Conservation (phyloP, 2,797 vertebrate species). For the Amphiprion clarkii region DNA sequence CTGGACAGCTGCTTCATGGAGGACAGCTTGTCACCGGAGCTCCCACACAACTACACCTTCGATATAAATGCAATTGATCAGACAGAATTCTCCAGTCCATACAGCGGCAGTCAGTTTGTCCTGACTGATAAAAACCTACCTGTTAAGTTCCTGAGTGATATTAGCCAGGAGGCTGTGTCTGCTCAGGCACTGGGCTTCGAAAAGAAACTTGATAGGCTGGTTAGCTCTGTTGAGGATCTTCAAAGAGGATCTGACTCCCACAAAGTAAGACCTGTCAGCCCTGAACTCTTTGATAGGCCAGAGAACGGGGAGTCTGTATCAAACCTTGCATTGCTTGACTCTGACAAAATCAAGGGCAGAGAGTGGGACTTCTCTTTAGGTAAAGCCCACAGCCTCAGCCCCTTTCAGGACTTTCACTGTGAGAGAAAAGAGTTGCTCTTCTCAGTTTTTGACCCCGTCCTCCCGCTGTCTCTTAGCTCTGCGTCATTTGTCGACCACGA, state of each 20-base stretch:
- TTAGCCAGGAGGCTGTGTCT: conserved; percentile 90
- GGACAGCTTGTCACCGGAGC: conserved; percentile 95
- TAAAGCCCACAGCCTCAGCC: conserved; percentile 88
- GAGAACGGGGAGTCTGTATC: conserved; percentile 83
- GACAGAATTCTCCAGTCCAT: conserved; percentile 94
- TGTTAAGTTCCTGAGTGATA: conserved; percentile 95
- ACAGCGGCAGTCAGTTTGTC: conserved; percentile 95
- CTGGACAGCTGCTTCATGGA: conserved; percentile 96
- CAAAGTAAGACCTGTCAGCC: conserved; percentile 82
- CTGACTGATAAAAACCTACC: conserved; percentile 96
- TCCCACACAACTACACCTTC: conserved; percentile 94
- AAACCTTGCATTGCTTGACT: conserved; percentile 81
- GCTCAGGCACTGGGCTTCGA: conserved; percentile 65
- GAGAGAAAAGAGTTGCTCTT: conserved; percentile 86
- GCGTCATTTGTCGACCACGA: conserved; percentile 90
- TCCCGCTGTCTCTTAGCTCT: conserved; percentile 87
- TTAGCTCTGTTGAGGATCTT: conserved; percentile 65
- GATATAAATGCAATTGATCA: conserved; percentile 96
- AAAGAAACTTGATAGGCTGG: conserved; percentile 60
- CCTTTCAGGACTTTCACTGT: conserved; percentile 94
- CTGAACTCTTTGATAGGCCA: conserved; percentile 91
- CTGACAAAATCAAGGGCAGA: conserved; percentile 75
- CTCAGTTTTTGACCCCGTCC: conserved; percentile 83
- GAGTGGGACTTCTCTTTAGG: conserved; percentile 82
- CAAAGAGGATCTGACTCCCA: conserved; percentile 76